Conservation (phyloP, 2,888 invertebrate genomes). For the Criorhina ranunculi region DNA sequence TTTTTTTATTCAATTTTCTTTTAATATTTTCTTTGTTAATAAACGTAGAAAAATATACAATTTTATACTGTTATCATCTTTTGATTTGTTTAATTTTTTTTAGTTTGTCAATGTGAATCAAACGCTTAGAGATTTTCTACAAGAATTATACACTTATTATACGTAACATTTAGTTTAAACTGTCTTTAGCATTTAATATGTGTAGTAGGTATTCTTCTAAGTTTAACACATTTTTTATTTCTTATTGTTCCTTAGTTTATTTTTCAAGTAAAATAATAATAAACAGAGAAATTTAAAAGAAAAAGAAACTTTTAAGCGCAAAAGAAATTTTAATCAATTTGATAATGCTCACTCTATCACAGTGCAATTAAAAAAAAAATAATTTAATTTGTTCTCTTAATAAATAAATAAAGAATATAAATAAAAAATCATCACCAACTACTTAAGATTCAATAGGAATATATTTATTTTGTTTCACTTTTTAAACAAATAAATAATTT, state of each 20-base stretch:
- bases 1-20: slow-evolving; percentile 13
- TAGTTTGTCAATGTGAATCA: slow-evolving; percentile 20
- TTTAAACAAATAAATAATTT: slow-evolving; percentile 7
- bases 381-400: background rate
- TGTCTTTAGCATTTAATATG: slow-evolving; percentile 17
- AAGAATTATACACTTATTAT: slow-evolving; percentile 28
- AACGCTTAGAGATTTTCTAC: slow-evolving; percentile 15
- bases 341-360: slow-evolving; percentile 41
- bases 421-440: background rate
- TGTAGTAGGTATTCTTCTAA: background rate
- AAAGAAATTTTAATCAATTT: slow-evolving; percentile 11
- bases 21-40: slow-evolving; percentile 45
- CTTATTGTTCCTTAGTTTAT: slow-evolving; percentile 27
- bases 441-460: background rate
- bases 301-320: background rate
- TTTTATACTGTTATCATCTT: slow-evolving; percentile 31
- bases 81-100: slow-evolving; percentile 8
- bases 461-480: background rate
- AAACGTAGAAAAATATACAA: slow-evolving; percentile 75
- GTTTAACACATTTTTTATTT: background rate
- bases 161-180: slow-evolving; percentile 5
- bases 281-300: background rate
- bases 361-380: slow-evolving; percentile 50
- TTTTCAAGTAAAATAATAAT: background rate
- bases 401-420: background rate